Evolutionary conservation across 2,113 vertebrate genomes (phyloP), one percentile per base, ranked within the genome.

Genomic region (Brachypteracias leptosomus): DNA sequence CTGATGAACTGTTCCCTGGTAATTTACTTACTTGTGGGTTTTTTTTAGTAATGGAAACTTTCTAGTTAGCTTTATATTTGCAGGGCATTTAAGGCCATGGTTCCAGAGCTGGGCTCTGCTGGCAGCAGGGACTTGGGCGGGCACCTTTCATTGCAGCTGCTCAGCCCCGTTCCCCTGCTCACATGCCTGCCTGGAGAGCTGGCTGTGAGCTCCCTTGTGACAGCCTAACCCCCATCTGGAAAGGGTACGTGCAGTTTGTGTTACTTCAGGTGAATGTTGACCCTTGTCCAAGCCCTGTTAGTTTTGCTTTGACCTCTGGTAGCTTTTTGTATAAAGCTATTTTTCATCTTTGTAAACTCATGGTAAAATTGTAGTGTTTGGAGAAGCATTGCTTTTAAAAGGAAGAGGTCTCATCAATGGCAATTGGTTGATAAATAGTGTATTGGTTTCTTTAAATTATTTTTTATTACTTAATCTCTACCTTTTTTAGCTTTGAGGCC

Each of bases 101-200:
- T 52, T 54, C 20, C 76, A 54, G 93, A 40, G 93, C 9, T 83
- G 17, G 47, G 75, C 61, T 72, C 44, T 80, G 82, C 94, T 93
- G 93, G 86, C 94, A 85, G 89, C 67, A 75, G 47, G 22, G 71
- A 8, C 82, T 88, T 35, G 16, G 49, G 78, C 93, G 63, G 1
- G 82, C 5, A 4, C 62, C 79, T 90, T 72, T 29, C 38, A 18
- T 6, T 92, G 95, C 96, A 96, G 93, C 93, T 96, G 96, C 95
- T 95, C 44, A 40, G 77, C 65, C 17, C 83, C 3, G 29, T 38
- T 72, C 51, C 54, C 59, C 18, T 92, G 82, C 67, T 35, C 6
- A 10, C 28, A 8, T 52, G 78, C 67, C 81, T 51, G 66, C 5
- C 0, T 24, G 72, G 75, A 24, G 67, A 54, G 18, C 61, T 31